These are phyloP conservation scores for Diloba caeruleocephala DNA, from an alignment of 2,888 invertebrate genomes.

Conservation along the genomic window DNA sequence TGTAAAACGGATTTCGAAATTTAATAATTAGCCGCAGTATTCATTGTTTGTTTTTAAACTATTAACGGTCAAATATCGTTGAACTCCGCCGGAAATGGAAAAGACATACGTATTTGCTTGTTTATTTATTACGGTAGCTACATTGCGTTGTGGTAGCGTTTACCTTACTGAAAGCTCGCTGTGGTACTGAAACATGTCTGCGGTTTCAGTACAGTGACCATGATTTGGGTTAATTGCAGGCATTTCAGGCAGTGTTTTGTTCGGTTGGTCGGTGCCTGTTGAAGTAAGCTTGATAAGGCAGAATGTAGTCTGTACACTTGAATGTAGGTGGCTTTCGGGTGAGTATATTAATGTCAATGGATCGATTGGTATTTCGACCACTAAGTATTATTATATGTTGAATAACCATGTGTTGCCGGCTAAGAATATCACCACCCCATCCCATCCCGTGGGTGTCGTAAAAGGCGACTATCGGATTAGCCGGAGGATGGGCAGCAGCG, in stretches of 20 bases:
- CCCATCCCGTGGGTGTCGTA: too few relatives aligned
- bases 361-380: too few relatives aligned
- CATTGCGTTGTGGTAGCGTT: conserved; percentile 66
- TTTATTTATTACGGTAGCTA: conserved; percentile 12
- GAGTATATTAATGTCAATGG: too few relatives aligned
- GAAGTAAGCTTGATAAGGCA: neutral
- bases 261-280: conserved; percentile 14
- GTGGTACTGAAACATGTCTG: conserved; percentile 66
- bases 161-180: conserved; percentile 75
- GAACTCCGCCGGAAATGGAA: conserved; percentile 13
- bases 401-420: too few relatives aligned
- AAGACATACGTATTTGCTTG: neutral
- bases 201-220: conserved; percentile 62
- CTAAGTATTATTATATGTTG: too few relatives aligned
- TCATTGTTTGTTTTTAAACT: conserved; percentile 1
- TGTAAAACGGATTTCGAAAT: too few relatives aligned
- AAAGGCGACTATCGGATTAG: too few relatives aligned
- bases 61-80: neutral
- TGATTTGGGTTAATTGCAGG: conserved; percentile 17
- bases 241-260: conserved; percentile 1
- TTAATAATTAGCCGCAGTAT: too few relatives aligned
- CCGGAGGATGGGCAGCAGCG: too few relatives aligned
- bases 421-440: too few relatives aligned
- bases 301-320: too few relatives aligned
- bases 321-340: too few relatives aligned